Percentiles rank a stretch among this genome's conserved stretches.
phyloP scores from a whole-genome alignment of 53 echinoderm and acorn worm genomes.

The Hippasteria phrygiana region DNA sequence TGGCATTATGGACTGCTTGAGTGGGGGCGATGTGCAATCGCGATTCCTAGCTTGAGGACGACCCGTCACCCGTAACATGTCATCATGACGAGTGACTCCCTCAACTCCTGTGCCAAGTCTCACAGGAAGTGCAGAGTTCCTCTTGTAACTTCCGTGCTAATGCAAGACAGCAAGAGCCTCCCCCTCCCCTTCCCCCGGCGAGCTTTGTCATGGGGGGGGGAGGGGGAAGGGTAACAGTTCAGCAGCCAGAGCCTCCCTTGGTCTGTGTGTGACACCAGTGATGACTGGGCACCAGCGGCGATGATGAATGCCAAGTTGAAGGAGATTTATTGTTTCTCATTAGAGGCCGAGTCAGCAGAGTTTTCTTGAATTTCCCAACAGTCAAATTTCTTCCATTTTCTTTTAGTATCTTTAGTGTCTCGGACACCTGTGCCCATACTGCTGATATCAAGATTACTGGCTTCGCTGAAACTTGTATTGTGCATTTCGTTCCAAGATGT shows the following conservation, averaged over 20 bases:
- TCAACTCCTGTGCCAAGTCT: slow-evolving; percentile 22
- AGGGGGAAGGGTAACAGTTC: not conserved
- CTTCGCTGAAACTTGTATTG: too few species aligned
- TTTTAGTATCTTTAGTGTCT: too few species aligned
- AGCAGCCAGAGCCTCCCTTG: not conserved
- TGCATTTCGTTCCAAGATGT: too few species aligned
- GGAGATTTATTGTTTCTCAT: slow-evolving; percentile 26
- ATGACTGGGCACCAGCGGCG: slow-evolving; percentile 30
- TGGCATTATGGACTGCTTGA: not conserved
- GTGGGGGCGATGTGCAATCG: not conserved
- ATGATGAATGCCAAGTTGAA: slow-evolving; percentile 38
- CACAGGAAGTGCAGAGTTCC: slow-evolving; percentile 55
- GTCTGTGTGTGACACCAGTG: slow-evolving; percentile 3
- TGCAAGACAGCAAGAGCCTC: slow-evolving; percentile 25
- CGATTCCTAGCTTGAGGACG: not conserved
- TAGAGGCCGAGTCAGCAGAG: not conserved
- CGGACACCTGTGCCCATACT: too few species aligned
- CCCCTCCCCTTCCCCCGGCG: slow-evolving; percentile 10
- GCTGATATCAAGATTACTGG: too few species aligned
- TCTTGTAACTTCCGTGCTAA: slow-evolving; percentile 58
- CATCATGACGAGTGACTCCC: slow-evolving; percentile 26
- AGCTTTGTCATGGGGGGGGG: not conserved
- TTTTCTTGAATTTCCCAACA: too few species aligned
- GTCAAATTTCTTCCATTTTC: too few species aligned
- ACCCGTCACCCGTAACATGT: slow-evolving; percentile 35